Conservation (phyloP, 2,797 vertebrate genomes). For the Propithecus deckenii region DNA sequence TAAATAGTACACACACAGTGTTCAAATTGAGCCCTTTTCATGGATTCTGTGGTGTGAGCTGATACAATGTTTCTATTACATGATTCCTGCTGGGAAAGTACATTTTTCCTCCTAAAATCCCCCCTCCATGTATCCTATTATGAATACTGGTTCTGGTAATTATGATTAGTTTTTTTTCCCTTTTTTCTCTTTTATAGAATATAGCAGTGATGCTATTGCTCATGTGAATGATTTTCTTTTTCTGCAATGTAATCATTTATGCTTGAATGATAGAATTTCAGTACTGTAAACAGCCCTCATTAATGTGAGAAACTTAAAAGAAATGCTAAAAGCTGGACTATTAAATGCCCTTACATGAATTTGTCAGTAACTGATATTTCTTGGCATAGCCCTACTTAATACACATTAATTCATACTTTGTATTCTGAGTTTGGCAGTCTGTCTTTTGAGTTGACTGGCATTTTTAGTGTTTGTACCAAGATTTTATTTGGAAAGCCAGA, state of each 20-base stretch:
- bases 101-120: slow-evolving; percentile 36
- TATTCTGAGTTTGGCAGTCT: slow-evolving; percentile 71
- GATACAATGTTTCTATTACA: slow-evolving; percentile 82
- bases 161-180: background rate
- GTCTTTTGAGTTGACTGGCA: slow-evolving; percentile 87
- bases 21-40: slow-evolving; percentile 81
- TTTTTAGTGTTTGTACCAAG: slow-evolving; percentile 94
- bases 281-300: slow-evolving; percentile 92
- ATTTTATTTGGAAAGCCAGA: slow-evolving; percentile 90
- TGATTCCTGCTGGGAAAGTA: slow-evolving; percentile 84
- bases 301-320: slow-evolving; percentile 94
- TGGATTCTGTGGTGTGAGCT: slow-evolving; percentile 78
- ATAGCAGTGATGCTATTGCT: slow-evolving; percentile 83
- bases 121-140: slow-evolving; percentile 76
- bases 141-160: slow-evolving; percentile 78
- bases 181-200: slow-evolving; percentile 62
- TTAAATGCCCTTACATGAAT: slow-evolving; percentile 85
- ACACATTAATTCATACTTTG: slow-evolving; percentile 77
- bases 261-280: slow-evolving; percentile 93
- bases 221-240: slow-evolving; percentile 84
- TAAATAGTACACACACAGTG: slow-evolving; percentile 45
- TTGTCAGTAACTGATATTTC: slow-evolving; percentile 80
- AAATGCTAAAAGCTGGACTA: slow-evolving; percentile 93
- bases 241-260: slow-evolving; percentile 89
- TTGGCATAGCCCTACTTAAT: slow-evolving; percentile 80